phyloP scores from a whole-genome alignment of 2,888 invertebrate species.

The Drosophila paucipuncta region DNA sequence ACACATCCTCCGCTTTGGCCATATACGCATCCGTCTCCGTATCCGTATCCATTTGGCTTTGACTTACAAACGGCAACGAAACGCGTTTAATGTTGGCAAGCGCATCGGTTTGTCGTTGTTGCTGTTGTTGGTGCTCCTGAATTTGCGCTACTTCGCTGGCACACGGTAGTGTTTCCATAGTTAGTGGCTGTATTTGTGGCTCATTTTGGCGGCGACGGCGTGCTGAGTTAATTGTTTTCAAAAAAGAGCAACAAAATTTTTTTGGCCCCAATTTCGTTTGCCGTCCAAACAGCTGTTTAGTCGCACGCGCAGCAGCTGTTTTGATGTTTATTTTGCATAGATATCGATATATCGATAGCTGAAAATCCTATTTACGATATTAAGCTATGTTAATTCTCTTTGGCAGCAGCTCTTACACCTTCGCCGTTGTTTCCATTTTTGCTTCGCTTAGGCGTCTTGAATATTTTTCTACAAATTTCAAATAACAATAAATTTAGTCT shows the following conservation, averaged over 20 bases:
- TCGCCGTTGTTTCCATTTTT: neutral
- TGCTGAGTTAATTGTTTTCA: conserved; percentile 29
- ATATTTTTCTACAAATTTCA: neutral
- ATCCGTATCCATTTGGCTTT: conserved; percentile 41
- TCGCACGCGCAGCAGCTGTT: conserved; percentile 43
- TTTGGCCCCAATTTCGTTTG: conserved; percentile 21
- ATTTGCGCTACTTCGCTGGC: conserved; percentile 43
- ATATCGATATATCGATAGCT: conserved; percentile 32
- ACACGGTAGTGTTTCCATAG: conserved; percentile 64
- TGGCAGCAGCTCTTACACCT: neutral
- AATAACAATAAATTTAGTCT: neutral
- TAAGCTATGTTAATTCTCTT: neutral
- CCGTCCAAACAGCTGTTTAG: conserved; percentile 57
- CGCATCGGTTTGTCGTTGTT: conserved; percentile 30
- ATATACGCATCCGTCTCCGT: conserved; percentile 14
- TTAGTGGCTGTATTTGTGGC: conserved; percentile 8
- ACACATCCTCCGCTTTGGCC: conserved; percentile 29
- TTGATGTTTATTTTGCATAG: conserved; percentile 13
- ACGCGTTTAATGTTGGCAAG: conserved; percentile 49
- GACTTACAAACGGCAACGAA: conserved; percentile 40
- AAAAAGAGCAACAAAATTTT: conserved; percentile 34
- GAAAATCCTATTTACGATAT: neutral
- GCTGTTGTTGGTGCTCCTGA: conserved; percentile 40
- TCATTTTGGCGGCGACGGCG: conserved; percentile 44
- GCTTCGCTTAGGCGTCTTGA: neutral